Conservation (phyloP, 1,140 invertebrate genomes). For the Ceratina calcarata region DNA sequence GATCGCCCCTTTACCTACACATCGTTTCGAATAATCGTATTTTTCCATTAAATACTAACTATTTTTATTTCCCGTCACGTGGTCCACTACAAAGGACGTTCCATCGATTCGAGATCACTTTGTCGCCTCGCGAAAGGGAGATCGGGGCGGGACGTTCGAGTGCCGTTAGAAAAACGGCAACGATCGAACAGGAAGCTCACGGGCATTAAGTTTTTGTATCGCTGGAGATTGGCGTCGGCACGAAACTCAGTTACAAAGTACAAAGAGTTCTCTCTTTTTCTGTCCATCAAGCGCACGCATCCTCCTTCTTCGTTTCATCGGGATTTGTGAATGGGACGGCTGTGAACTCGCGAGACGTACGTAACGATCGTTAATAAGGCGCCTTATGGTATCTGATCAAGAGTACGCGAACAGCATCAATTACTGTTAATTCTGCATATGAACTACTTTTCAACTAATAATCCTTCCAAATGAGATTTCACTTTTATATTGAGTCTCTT, state of each 20-base stretch:
- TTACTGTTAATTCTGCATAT: constrained; percentile 37
- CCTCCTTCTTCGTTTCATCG: constrained; percentile 16
- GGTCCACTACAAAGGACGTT: background rate
- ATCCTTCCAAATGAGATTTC: background rate
- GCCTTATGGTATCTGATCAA: constrained; percentile 67
- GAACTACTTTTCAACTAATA: background rate
- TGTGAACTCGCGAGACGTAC: constrained; percentile 46
- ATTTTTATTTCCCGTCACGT: constrained; percentile 4
- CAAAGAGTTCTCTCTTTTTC: constrained; percentile 35
- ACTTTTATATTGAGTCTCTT: no score
- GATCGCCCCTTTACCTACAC: background rate
- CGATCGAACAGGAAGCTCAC: constrained; percentile 50
- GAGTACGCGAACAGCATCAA: constrained; percentile 57
- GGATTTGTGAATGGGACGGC: constrained; percentile 56
- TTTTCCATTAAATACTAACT: constrained; percentile 25
- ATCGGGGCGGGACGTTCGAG: constrained; percentile 37
- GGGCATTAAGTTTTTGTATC: constrained; percentile 65
- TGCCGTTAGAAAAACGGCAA: constrained; percentile 49
- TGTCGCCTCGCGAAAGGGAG: background rate
- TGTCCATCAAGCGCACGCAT: background rate
- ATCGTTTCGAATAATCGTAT: background rate
- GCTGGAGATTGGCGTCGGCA: constrained; percentile 23
- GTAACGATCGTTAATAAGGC: constrained; percentile 67
- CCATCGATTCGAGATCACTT: constrained; percentile 23
- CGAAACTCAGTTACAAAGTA: constrained; percentile 7